These are phyloP conservation scores for Psilopogon haemacephalus DNA, from an alignment of 2,113 vertebrate genomes.

Conservation along the genomic window DNA sequence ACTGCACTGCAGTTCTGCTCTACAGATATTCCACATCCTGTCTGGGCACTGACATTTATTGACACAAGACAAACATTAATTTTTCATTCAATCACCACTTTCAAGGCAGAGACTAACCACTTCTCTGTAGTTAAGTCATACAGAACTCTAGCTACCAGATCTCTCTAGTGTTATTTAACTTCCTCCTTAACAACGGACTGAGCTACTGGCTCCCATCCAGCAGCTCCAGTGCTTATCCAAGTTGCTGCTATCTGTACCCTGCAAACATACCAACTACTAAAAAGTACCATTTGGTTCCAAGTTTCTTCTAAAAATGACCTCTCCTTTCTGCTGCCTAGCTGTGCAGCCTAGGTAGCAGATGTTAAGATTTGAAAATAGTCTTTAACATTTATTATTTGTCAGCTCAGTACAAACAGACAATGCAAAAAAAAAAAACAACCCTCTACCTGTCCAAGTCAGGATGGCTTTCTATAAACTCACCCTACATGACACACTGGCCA, in stretches of 20 bases:
- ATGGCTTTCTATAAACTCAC: neutral
- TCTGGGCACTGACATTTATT: neutral
- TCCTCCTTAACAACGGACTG: slow-evolving; percentile 59
- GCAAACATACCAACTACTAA: slow-evolving; percentile 8
- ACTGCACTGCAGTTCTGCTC: neutral
- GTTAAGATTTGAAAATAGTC: neutral
- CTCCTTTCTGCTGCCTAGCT: neutral
- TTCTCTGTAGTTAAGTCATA: neutral
- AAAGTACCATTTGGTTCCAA: neutral
- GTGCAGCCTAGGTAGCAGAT: neutral
- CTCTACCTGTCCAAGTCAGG: neutral
- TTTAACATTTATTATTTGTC: neutral
- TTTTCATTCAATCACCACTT: slow-evolving; percentile 25
- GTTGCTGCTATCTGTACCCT: slow-evolving; percentile 43
- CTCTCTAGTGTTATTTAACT: slow-evolving; percentile 11
- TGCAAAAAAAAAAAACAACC: neutral
- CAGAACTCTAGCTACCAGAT: neutral
- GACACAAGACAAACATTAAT: neutral
- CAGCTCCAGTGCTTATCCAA: slow-evolving; percentile 50
- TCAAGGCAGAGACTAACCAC: neutral
- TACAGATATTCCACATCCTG: neutral
- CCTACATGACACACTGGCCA: neutral
- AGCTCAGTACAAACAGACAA: neutral
- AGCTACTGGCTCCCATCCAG: slow-evolving; percentile 51
- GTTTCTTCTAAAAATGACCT: neutral